These are phyloP conservation scores for Idaea straminata DNA, from an alignment of 2,888 invertebrate species.

Conservation along the genomic window DNA sequence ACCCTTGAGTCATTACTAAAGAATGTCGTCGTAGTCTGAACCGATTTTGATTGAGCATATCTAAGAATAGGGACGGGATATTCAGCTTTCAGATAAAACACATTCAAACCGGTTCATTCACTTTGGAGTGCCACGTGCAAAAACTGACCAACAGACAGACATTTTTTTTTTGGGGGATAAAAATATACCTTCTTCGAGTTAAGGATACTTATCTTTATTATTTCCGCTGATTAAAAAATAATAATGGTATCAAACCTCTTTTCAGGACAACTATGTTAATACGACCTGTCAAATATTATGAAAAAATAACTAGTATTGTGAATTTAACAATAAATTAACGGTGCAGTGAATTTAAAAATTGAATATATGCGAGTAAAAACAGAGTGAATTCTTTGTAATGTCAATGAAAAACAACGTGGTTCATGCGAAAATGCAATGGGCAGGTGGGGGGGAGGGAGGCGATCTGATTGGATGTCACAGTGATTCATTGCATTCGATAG, in stretches of 20 bases:
- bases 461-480: slow-evolving; percentile 46
- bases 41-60: too few relatives aligned
- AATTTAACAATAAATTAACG: slow-evolving; percentile 20
- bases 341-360: slow-evolving; percentile 13
- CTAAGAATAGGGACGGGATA: too few relatives aligned
- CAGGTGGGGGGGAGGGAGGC: slow-evolving; percentile 55
- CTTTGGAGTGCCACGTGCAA: too few relatives aligned
- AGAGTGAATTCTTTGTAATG: slow-evolving; percentile 46
- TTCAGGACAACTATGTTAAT: not conserved
- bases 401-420: slow-evolving; percentile 55
- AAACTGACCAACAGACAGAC: too few relatives aligned
- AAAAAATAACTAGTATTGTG: slow-evolving; percentile 2
- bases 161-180: too few relatives aligned
- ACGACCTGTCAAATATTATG: not conserved
- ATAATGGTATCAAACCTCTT: not conserved
- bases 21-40: too few relatives aligned
- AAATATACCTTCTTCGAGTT: not conserved
- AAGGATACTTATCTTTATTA: not conserved
- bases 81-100: too few relatives aligned
- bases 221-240: not conserved
- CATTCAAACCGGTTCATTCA: too few relatives aligned
- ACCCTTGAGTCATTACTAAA: too few relatives aligned
- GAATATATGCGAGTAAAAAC: slow-evolving; percentile 26
- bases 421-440: slow-evolving; percentile 67
- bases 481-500: slow-evolving; percentile 48